phyloP scores from a whole-genome alignment of 1,140 invertebrate genomes.

The Trichonephila clavipes region DNA sequence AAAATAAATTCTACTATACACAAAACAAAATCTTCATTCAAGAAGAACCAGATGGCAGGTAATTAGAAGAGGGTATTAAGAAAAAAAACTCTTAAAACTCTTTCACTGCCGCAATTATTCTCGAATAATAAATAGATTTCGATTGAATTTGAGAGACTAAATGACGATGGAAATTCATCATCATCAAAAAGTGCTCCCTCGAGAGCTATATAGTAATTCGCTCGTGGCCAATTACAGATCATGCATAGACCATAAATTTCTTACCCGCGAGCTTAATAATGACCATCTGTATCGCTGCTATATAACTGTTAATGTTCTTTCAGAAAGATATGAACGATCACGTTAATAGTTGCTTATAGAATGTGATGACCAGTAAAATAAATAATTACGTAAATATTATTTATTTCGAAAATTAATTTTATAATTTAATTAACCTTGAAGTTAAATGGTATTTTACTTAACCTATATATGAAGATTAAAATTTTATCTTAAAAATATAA shows the following conservation, averaged over 20 bases:
- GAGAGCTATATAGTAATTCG: slow-evolving; percentile 24
- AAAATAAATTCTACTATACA: neutral
- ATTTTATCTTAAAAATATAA: too few species aligned
- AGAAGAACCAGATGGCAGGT: neutral
- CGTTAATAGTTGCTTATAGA: too few species aligned
- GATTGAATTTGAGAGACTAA: neutral
- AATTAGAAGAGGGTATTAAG: neutral
- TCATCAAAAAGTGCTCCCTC: slow-evolving; percentile 32
- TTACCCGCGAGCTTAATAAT: neutral
- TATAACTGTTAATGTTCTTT: too few species aligned
- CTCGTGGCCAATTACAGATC: slow-evolving; percentile 1
- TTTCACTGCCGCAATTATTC: neutral
- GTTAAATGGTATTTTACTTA: too few species aligned
- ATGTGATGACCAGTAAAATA: too few species aligned
- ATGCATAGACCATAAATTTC: neutral
- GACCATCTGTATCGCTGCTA: neutral
- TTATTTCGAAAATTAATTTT: too few species aligned
- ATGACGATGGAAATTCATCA: neutral
- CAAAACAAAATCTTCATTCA: neutral
- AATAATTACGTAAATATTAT: too few species aligned
- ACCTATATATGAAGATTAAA: too few species aligned
- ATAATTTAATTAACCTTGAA: too few species aligned
- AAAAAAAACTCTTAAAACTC: neutral
- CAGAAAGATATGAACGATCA: too few species aligned
- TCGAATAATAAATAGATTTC: neutral